Base-by-base conservation (phyloP, 1,140 invertebrate species). In the Drosophila micromelanica region DNA sequence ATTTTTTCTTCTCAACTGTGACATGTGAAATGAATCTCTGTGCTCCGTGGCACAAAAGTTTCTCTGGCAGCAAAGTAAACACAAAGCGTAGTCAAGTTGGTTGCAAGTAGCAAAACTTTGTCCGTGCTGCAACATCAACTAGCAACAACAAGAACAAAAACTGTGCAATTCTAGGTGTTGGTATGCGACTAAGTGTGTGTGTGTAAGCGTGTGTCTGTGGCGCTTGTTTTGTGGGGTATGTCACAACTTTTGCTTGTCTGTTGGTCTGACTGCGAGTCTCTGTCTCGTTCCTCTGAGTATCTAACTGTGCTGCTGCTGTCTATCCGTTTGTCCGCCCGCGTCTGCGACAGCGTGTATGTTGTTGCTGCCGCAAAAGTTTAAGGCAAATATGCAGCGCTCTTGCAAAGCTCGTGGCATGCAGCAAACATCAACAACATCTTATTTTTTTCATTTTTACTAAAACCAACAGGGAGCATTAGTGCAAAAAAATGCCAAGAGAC, bases 161-260 rank as follows among this genome's bases (percentile, higher is more conserved):
- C 63, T 70, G 17, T 49, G 56, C 71, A 69, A 38, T 27, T 61
- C 32, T 55, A 60, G 73, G 73, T 76, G 69, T 72, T 60, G 40
- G 73, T 56, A 46, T 75, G 57, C 45, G 51, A 57, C 27, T 63
- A 37, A 23, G 2, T 35, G 38, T 37, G 35, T 37, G 12, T 30
- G 27, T 27, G 27, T 5, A 17, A 17, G 42, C 52, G n/a, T 59
- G 38, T 54, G 49, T 23, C 20, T 23, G 20, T 23, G 46, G 45
- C 62, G 37, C 71, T 67, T 78, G 40, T 67, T 72, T 72, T 78
- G 63, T 81, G 60, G 59, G 62, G 49, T 72, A 76, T 87, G 75
- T 87, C 82, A 86, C 78, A 86, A 87, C 63, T 86, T 86, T 82
- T 56, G 70, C 55, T 67, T 87, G 82, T 76, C 82, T 86, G 72